Evolutionary conservation across 2,888 invertebrate species (phyloP), one percentile per base, ranked within the genome.

Genomic region (Zonitis immaculata): DNA sequence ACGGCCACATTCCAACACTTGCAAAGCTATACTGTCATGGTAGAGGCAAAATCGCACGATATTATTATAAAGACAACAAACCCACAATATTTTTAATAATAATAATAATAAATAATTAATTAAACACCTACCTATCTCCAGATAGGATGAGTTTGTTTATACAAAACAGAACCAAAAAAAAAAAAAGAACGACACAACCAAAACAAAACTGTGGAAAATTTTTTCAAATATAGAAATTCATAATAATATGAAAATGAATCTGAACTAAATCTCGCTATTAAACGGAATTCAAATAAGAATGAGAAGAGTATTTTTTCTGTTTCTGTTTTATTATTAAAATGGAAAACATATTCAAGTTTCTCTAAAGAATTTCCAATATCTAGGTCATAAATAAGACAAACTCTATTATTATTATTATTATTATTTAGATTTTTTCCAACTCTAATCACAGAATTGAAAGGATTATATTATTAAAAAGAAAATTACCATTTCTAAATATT

Each of bases 1-100:
- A n/a, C 62, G 65, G 66, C 64, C 68, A 59, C 69, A 68, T 70
- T 68, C 69, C 66, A 60, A 54, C 60, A 53, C 52, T 57, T 58
- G 58, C 61, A 57, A 51, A 47, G 53, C 51, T 58, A 66, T 59
- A 66, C 65, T 63, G 63, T 63, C 65, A 57, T 50, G 61, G 61
- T 51, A 54, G 58, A 58, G 59, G 58, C 58, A 59, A 57, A 56
- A 54, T 56, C 57, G 54, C 56, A 52, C 56, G 52, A 43, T 49
- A 49, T 56, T 49, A 52, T n/a, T n/a, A n/a, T n/a, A 35, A 35
- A 48, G 32, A 55, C 51, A 56, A 52, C 44, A 52, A 46, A 43
- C 44, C 50, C 45, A 50, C 50, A 28, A 16, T 35, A 16, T 16
- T n/a, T n/a, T n/a, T n/a, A n/a, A n/a, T n/a, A n/a, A n/a, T n/a